phyloP scores from a whole-genome alignment of 1,140 invertebrate genomes.

The Nomia melanderi region DNA sequence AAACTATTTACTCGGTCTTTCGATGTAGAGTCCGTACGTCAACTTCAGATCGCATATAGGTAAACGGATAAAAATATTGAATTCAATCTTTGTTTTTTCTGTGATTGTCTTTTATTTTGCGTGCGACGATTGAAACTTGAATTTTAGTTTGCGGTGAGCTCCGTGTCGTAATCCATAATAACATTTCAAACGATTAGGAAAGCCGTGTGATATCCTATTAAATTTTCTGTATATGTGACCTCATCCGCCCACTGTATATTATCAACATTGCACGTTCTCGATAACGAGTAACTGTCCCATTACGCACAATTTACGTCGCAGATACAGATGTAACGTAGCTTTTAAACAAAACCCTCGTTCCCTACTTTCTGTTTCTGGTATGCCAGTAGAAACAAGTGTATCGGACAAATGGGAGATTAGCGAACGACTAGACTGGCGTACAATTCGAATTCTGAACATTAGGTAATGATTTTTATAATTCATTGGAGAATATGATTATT shows the following conservation, averaged over 20 bases:
- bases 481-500: not conserved
- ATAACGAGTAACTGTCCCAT: constrained; percentile 44
- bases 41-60: no score
- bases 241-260: constrained; percentile 50
- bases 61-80: no score
- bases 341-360: not conserved
- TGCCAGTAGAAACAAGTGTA: not conserved
- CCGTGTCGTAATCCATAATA: not conserved
- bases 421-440: no score
- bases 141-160: not conserved
- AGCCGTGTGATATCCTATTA: not conserved
- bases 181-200: not conserved
- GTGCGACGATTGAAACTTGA: no score
- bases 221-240: constrained; percentile 30
- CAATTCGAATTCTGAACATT: not conserved
- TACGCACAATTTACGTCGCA: constrained; percentile 51
- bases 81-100: no score
- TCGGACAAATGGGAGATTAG: not conserved
- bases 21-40: not conserved
- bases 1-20: not conserved
- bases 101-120: not conserved
- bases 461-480: not conserved
- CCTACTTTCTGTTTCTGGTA: not conserved
- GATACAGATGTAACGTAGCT: constrained; percentile 26
- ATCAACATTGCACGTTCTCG: constrained; percentile 48